Conservation (phyloP, 2,888 invertebrate species). For the Neelides folsomi region DNA sequence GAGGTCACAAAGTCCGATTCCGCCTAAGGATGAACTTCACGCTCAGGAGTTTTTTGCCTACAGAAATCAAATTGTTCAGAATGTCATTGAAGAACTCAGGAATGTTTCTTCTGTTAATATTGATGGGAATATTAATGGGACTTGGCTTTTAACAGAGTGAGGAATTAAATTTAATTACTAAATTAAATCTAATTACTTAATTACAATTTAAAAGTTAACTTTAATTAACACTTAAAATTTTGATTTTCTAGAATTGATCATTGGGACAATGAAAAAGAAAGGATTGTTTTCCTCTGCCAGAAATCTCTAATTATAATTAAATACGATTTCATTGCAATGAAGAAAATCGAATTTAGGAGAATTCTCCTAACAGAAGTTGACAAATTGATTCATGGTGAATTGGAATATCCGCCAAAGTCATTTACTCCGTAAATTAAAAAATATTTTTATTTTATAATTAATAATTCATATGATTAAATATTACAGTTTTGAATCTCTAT, state of each 20-base stretch:
- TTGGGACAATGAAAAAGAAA: constrained; percentile 76
- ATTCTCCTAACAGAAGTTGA: constrained; percentile 55
- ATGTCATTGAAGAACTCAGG: constrained; percentile 57
- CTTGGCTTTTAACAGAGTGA: constrained; percentile 71
- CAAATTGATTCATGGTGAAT: constrained; percentile 58
- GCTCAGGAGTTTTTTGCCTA: constrained; percentile 58
- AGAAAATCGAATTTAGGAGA: constrained; percentile 55
- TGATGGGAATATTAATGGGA: constrained; percentile 58
- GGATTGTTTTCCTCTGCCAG: constrained; percentile 60
- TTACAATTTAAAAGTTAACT: too few species aligned
- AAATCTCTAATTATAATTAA: constrained; percentile 58
- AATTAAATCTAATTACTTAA: not conserved
- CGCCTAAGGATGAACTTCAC: constrained; percentile 42
- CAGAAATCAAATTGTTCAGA: constrained; percentile 58
- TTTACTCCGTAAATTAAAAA: constrained; percentile 64
- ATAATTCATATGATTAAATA: too few species aligned
- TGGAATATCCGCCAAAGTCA: constrained; percentile 67
- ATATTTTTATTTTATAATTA: too few species aligned
- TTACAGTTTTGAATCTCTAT: too few species aligned
- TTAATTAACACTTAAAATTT: not conserved
- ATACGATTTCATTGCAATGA: constrained; percentile 73
- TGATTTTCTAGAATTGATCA: constrained; percentile 56
- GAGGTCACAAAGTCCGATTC: constrained; percentile 28
- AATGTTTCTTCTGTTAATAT: constrained; percentile 49
- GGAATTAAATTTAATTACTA: constrained; percentile 35